A percentile compares a stretch with the other conserved stretches of the same genome.
phyloP scores from a whole-genome alignment of 1,140 invertebrate species.

The Mycetomoellerius zeteki region DNA sequence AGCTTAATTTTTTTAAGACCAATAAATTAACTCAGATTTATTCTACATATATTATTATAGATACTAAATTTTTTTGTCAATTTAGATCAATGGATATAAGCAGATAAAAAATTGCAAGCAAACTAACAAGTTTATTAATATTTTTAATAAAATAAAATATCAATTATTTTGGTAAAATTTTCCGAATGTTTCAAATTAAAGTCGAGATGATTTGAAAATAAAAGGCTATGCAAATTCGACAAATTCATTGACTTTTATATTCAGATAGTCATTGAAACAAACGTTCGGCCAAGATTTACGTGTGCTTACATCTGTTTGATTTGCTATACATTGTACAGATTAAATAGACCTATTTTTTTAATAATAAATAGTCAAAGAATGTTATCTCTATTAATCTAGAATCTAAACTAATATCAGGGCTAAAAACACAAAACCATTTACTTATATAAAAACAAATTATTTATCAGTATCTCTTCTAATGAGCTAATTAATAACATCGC shows the following conservation, averaged over 20 bases:
- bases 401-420: too few relatives aligned
- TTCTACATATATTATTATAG: neutral
- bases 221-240: neutral
- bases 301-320: neutral
- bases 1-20: neutral
- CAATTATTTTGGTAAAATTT: neutral
- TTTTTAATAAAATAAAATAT: neutral
- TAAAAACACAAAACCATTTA: neutral
- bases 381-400: too few relatives aligned
- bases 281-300: neutral
- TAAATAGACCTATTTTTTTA: neutral
- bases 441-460: neutral
- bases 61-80: neutral
- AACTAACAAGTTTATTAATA: neutral
- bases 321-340: neutral
- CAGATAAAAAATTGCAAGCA: neutral
- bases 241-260: neutral
- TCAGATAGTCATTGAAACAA: neutral
- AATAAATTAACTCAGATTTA: neutral
- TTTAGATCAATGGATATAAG: neutral
- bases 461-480: neutral
- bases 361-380: too few relatives aligned
- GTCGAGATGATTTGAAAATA: neutral
- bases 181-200: neutral
- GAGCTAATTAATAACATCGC: too few relatives aligned